A percentile compares a stretch with the other conserved stretches of the same genome.
These are phyloP conservation scores for Athripsodes cinereus DNA, from an alignment of 2,888 invertebrate genomes.

Conservation along the genomic window DNA sequence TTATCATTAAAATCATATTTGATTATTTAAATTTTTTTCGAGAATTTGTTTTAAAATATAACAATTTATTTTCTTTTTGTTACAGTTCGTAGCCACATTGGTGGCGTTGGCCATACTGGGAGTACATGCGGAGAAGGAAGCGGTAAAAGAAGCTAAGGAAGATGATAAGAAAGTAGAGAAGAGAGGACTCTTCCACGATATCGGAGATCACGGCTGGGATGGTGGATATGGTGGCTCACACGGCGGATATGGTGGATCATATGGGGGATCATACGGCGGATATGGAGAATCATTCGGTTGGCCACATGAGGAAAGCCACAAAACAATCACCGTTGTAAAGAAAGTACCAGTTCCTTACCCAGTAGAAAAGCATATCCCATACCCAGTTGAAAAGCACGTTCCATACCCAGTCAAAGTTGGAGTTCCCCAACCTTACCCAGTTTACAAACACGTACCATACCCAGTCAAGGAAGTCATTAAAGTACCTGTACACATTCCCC, in stretches of 20 bases:
- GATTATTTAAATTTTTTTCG: background rate
- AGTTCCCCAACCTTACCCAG: conserved; percentile 64
- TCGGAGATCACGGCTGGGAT: conserved; percentile 40
- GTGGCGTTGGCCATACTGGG: conserved; percentile 56
- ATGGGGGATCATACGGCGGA: conserved; percentile 27
- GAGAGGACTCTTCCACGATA: conserved; percentile 58
- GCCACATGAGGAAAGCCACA: conserved; percentile 54
- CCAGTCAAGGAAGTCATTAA: conserved; percentile 59
- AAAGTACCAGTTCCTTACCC: conserved; percentile 67
- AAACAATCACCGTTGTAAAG: conserved; percentile 67
- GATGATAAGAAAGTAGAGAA: conserved; percentile 53
- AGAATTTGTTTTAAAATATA: background rate
- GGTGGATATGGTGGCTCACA: conserved; percentile 29
- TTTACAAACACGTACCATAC: conserved; percentile 59
- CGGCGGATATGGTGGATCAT: conserved; percentile 29
- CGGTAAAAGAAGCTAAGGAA: conserved; percentile 48
- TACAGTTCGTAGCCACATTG: conserved; percentile 53
- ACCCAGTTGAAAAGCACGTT: conserved; percentile 60
- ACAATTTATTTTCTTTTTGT: conserved; percentile 30
- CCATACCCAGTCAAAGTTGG: conserved; percentile 57
- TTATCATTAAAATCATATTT: background rate
- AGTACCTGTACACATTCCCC: conserved; percentile 58
- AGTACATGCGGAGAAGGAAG: conserved; percentile 53
- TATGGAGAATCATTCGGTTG: conserved; percentile 28
- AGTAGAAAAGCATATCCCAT: conserved; percentile 64